Conservation (phyloP, 37 sponge, comb jelly and placozoan species). For the Cliona cf. orientalis region DNA sequence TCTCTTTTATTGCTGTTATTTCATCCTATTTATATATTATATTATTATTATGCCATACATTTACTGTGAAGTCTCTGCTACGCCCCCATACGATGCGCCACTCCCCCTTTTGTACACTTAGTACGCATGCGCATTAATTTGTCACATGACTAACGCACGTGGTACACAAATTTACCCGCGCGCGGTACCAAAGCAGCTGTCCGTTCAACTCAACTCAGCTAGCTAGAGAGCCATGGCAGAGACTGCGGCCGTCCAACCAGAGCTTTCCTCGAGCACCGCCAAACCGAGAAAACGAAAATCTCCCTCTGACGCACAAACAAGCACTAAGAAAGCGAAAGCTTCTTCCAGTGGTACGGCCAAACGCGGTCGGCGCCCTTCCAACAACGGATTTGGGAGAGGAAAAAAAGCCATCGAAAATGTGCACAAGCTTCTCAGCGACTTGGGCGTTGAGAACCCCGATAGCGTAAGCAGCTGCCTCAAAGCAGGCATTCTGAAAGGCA, state of each 20-base stretch:
- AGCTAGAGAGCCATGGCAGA: no score
- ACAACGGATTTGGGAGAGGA: not conserved
- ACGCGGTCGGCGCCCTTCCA: not conserved
- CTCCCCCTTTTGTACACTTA: no score
- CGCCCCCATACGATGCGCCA: no score
- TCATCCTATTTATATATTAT: no score
- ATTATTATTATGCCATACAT: no score
- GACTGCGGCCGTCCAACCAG: not conserved
- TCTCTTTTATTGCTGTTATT: no score
- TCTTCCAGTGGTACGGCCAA: not conserved
- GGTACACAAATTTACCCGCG: no score
- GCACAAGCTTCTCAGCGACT: not conserved
- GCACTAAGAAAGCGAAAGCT: not conserved
- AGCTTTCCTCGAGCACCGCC: not conserved
- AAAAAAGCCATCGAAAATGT: not conserved
- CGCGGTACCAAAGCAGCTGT: no score
- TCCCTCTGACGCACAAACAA: not conserved
- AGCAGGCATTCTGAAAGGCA: conserved; percentile 19
- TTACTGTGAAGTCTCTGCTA: no score
- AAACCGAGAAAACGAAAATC: not conserved
- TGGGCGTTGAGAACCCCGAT: not conserved
- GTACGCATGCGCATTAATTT: no score
- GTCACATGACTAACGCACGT: no score
- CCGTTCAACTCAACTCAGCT: no score
- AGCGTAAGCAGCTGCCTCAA: conserved; percentile 13